Evolutionary conservation across 2,888 invertebrate genomes (phyloP).

Genomic region (Epirrhoe tristata): DNA sequence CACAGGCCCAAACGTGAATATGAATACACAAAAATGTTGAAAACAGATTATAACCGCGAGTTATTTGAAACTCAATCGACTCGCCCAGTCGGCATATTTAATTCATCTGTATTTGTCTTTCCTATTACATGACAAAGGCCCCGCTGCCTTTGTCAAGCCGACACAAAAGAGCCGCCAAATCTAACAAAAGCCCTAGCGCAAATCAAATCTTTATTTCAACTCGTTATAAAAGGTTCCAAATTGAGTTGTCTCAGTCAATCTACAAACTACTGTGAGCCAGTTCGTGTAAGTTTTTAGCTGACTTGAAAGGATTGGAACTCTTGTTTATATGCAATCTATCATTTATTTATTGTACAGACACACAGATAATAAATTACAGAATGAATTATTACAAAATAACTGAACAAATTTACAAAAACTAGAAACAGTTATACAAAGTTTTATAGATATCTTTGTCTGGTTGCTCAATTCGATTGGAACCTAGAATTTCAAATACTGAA

Average conservation of each 20-base stretch:
- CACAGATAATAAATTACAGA: too few relatives aligned
- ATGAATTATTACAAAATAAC: too few relatives aligned
- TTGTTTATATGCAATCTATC: neutral
- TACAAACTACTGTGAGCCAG: neutral
- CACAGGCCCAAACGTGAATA: too few relatives aligned
- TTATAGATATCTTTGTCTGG: neutral
- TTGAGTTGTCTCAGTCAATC: constrained; percentile 45
- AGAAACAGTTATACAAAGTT: neutral
- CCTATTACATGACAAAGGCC: constrained; percentile 27
- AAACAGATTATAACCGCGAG: neutral
- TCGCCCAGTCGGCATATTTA: constrained; percentile 20
- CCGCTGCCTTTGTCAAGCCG: constrained; percentile 32
- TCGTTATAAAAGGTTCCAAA: constrained; percentile 51
- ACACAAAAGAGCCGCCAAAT: constrained; percentile 31
- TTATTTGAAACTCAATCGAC: neutral
- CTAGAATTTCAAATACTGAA: neutral
- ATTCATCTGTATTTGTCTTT: constrained; percentile 31
- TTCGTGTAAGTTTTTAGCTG: neutral
- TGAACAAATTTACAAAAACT: too few relatives aligned
- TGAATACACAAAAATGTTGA: too few relatives aligned
- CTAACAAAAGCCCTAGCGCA: constrained; percentile 32
- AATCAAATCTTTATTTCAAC: constrained; percentile 54
- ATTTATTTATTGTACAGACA: too few relatives aligned
- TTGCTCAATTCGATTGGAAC: neutral
- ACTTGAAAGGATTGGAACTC: neutral